Evolutionary conservation across 2,113 vertebrate genomes (phyloP).

Genomic region (Setophaga coronata): DNA sequence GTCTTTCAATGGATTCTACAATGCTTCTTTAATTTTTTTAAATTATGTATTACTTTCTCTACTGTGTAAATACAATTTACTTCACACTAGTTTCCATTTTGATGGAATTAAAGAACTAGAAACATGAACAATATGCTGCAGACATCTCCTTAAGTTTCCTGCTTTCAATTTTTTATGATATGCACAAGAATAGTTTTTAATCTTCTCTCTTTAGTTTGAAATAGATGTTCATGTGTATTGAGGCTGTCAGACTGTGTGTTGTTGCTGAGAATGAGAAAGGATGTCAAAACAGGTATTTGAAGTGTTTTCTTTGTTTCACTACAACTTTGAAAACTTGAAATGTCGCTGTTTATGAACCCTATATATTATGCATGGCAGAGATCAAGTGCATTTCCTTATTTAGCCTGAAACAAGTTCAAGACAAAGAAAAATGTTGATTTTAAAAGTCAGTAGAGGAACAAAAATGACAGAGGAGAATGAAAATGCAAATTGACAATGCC

Average conservation of each 20-base stretch:
- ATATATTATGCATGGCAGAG: background rate
- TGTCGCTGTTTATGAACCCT: background rate
- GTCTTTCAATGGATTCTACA: background rate
- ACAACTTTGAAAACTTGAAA: background rate
- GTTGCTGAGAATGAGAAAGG: background rate
- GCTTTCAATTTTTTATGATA: background rate
- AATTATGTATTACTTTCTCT: background rate
- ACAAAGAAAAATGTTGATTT: constrained; percentile 27
- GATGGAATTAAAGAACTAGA: background rate
- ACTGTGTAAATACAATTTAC: background rate
- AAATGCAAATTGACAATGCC: constrained; percentile 23
- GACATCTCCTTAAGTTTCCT: background rate
- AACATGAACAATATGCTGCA: background rate
- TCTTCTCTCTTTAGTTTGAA: background rate
- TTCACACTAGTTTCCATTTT: background rate
- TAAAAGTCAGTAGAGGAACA: background rate
- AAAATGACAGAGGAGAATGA: constrained; percentile 14
- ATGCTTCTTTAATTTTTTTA: background rate
- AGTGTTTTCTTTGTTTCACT: background rate
- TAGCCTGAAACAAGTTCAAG: constrained; percentile 1
- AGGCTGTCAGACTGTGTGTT: background rate
- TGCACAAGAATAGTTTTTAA: background rate
- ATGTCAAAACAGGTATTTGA: background rate
- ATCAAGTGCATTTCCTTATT: background rate
- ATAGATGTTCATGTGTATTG: background rate